Base-by-base conservation (phyloP, 2,797 vertebrate species). In the Peromyscus melanophrys region DNA sequence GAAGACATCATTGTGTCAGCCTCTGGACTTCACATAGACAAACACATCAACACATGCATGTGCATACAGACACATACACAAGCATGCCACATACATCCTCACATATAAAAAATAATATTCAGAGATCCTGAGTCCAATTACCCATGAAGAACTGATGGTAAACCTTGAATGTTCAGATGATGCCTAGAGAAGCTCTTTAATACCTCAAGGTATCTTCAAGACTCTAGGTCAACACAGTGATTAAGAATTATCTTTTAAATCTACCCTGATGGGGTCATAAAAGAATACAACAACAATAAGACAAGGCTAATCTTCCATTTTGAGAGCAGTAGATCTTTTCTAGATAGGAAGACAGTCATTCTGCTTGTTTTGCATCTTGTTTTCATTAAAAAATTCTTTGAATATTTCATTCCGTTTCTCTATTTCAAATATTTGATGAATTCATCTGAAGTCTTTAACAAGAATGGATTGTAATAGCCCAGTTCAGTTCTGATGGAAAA, bases 241-340 rank as follows among this genome's bases (percentile, higher is more conserved):
- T 78, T 77, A 92, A 93, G n/a, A 73, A 83, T 31, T 90, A 6
- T 86, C 59, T 80, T 88, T 83, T 78, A 55, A 92, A 61, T 3
- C 43, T 76, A 75, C 16, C 19, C 37, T 29, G 23, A 34, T 67
- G 27, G 49, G 1, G 3, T 31, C 13, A 90, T 77, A 21, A 89
- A 90, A 34, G 10, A 57, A 29, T 14, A n/a, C 19, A 67, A 34
- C 10, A 59, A 17, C 49, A 76, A 40, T 12, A 65, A n/a, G 55
- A 19, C 40, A 69, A 87, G 27, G 37, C 1, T 88, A 85, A 63
- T 14, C 8, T 14, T 77, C 6, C 27, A 91, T 3, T 9, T 59
- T 84, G 29, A 13, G 57, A 67, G 89, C 37, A 69, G 1, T 63
- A 9, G 4, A 16, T 77, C 8, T 78, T 73, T 88, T 19, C 49